These are phyloP conservation scores for Calidris pugnax DNA, from an alignment of 2,113 vertebrate genomes.

Conservation along the genomic window DNA sequence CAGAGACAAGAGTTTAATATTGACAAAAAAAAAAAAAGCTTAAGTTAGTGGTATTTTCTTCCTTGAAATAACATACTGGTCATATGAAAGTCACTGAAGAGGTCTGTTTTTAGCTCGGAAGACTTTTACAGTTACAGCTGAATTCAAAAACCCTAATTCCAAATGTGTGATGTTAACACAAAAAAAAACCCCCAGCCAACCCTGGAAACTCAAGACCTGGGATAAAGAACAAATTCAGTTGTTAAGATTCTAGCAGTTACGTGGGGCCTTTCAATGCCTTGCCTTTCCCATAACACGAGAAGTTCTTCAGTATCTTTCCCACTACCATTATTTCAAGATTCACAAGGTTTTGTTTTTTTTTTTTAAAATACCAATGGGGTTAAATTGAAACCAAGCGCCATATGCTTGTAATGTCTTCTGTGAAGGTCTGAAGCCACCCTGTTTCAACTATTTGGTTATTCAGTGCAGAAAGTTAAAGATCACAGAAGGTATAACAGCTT, in stretches of 20 bases:
- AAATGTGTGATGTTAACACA: not conserved
- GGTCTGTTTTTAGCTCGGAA: slow-evolving; percentile 50
- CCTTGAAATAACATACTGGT: slow-evolving; percentile 52
- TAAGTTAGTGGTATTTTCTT: slow-evolving; percentile 63
- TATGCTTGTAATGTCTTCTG: slow-evolving; percentile 55
- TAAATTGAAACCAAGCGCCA: slow-evolving; percentile 25
- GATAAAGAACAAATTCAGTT: slow-evolving; percentile 35
- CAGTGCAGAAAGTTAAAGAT: slow-evolving; percentile 82
- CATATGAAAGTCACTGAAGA: slow-evolving; percentile 56
- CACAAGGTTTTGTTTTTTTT: not conserved
- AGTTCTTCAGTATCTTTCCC: slow-evolving; percentile 60
- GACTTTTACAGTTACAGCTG: slow-evolving; percentile 60
- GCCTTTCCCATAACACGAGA: not conserved
- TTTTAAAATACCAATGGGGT: slow-evolving; percentile 46
- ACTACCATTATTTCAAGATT: slow-evolving; percentile 14
- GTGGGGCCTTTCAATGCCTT: not conserved
- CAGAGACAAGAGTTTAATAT: slow-evolving; percentile 64
- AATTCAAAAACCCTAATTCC: slow-evolving; percentile 11
- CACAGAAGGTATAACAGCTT: slow-evolving; percentile 79
- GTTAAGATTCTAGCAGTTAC: not conserved
- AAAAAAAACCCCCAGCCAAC: not conserved
- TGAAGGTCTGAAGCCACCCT: slow-evolving; percentile 73
- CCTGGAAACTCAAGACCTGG: slow-evolving; percentile 6
- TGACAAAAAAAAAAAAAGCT: not conserved
- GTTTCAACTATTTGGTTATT: slow-evolving; percentile 79